Conservation (phyloP, 1,140 invertebrate genomes). For the Tribolium castaneum region DNA sequence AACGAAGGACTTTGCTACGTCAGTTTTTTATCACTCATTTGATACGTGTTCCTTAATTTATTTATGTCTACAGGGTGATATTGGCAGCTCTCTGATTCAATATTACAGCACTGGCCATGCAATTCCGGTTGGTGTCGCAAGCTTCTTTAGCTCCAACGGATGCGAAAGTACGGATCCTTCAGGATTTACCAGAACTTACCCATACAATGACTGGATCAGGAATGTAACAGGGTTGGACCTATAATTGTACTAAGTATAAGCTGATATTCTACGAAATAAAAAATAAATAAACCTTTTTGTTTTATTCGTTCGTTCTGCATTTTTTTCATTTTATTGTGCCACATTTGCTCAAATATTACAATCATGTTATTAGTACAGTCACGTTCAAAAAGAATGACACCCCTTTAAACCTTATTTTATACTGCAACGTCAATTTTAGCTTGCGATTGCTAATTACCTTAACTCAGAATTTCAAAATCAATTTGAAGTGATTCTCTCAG, state of each 20-base stretch:
- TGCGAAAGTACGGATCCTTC: constrained; percentile 25
- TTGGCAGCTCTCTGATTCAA: constrained; percentile 9
- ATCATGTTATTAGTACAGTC: too few relatives aligned
- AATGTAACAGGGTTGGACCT: neutral
- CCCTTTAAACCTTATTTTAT: too few relatives aligned
- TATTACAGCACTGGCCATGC: neutral
- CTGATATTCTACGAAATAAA: neutral
- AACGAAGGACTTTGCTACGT: constrained; percentile 14
- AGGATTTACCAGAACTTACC: constrained; percentile 10
- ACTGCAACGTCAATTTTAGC: too few relatives aligned
- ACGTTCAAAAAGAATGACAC: too few relatives aligned
- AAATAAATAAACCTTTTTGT: neutral
- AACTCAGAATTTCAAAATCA: too few relatives aligned
- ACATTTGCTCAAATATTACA: too few relatives aligned
- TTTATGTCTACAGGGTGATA: constrained; percentile 8
- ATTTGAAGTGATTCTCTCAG: too few relatives aligned
- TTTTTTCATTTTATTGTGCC: too few relatives aligned
- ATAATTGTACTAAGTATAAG: neutral
- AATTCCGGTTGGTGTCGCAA: constrained; percentile 3
- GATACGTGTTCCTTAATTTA: neutral
- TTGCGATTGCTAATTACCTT: too few relatives aligned
- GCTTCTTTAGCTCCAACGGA: neutral
- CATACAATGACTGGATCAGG: constrained; percentile 16
- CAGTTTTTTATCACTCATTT: neutral
- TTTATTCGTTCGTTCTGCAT: too few relatives aligned